A percentile compares a stretch with the other conserved stretches of the same genome.
These are phyloP conservation scores for Saguinus midas DNA, from an alignment of 2,113 vertebrate genomes.

Conservation along the genomic window DNA sequence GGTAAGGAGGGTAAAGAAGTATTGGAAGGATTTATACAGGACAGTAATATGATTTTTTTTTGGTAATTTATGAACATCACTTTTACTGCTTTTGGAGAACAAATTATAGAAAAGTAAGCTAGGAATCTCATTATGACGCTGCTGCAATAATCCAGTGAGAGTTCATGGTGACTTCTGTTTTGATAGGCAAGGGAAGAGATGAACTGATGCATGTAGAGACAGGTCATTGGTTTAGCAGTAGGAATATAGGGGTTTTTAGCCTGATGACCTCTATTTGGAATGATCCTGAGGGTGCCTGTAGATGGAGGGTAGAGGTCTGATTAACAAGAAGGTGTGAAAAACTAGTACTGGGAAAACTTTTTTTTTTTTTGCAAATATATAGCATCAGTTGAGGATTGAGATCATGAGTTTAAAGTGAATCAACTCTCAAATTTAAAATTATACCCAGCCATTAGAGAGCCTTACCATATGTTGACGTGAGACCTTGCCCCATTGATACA, in stretches of 20 bases:
- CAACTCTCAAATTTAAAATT: background rate
- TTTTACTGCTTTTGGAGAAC: background rate
- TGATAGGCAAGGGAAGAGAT: background rate
- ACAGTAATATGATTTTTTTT: background rate
- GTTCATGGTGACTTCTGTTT: background rate
- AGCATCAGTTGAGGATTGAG: background rate
- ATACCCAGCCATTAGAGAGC: background rate
- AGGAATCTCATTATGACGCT: background rate
- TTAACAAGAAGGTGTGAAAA: background rate
- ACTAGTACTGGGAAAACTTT: background rate
- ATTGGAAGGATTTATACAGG: background rate
- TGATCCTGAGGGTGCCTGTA: background rate
- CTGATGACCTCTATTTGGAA: background rate
- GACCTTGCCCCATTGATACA: background rate
- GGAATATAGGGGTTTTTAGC: background rate
- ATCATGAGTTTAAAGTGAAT: background rate
- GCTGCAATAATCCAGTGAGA: background rate
- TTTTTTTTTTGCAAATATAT: background rate
- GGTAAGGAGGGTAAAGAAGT: background rate
- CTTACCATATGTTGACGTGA: background rate
- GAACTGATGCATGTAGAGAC: accelerated
- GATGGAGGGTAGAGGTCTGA: background rate
- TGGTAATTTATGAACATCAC: background rate
- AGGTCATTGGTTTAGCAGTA: no score
- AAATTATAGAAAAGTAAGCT: background rate